Conservation (phyloP, 2,888 invertebrate genomes). For the Nycteola revayana region DNA sequence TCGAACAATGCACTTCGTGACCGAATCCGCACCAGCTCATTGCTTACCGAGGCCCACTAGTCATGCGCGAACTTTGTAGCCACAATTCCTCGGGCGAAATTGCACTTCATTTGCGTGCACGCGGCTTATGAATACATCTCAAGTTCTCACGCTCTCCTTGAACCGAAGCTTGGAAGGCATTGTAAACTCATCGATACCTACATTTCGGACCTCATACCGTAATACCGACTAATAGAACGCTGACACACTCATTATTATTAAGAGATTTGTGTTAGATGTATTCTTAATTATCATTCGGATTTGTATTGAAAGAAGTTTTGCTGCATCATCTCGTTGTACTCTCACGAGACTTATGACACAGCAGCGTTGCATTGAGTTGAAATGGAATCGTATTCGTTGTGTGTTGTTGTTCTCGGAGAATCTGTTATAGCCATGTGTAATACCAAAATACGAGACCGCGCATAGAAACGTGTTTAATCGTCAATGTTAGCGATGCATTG, state of each 20-base stretch:
- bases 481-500: constrained; percentile 58
- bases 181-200: constrained; percentile 37
- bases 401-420: constrained; percentile 42
- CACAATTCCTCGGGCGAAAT: constrained; percentile 61
- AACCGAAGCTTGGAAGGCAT: constrained; percentile 39
- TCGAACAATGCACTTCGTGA: constrained; percentile 67
- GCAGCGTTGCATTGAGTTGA: constrained; percentile 46
- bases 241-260: constrained; percentile 55
- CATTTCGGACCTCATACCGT: constrained; percentile 27
- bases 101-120: constrained; percentile 72
- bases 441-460: constrained; percentile 72
- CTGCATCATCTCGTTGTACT: constrained; percentile 55
- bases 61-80: constrained; percentile 47
- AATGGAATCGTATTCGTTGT: constrained; percentile 51
- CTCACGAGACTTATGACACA: constrained; percentile 48
- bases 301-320: constrained; percentile 47
- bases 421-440: constrained; percentile 29
- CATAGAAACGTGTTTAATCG: constrained; percentile 81
- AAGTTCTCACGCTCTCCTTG: constrained; percentile 63
- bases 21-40: constrained; percentile 34
- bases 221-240: constrained; percentile 39
- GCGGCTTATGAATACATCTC: constrained; percentile 48
- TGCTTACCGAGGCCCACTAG: constrained; percentile 31
- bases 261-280: constrained; percentile 38
- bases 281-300: constrained; percentile 52